phyloP scores from a whole-genome alignment of 2,113 vertebrate genomes.

The Bujurquina vittata region DNA sequence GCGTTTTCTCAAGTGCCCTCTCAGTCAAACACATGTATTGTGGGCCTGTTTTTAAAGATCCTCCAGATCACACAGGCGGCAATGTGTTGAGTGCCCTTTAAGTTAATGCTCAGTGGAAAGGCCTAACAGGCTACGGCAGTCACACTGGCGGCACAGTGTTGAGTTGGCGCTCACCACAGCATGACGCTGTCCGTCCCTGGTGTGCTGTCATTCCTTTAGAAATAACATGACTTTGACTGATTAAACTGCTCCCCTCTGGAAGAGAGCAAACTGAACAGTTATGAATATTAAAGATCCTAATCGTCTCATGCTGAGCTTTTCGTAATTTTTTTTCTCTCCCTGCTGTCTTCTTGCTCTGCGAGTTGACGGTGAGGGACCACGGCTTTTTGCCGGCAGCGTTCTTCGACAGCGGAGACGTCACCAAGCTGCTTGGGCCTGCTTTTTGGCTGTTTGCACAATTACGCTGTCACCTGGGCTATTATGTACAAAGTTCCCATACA shows the following conservation, averaged over 20 bases:
- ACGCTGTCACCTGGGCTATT: slow-evolving; percentile 13
- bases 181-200: slow-evolving; percentile 54
- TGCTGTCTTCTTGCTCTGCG: slow-evolving; percentile 27
- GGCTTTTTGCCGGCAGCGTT: neutral
- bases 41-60: slow-evolving; percentile 53
- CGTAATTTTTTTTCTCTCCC: neutral
- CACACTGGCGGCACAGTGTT: slow-evolving; percentile 42
- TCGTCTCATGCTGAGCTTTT: slow-evolving; percentile 56
- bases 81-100: slow-evolving; percentile 68
- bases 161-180: slow-evolving; percentile 55
- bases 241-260: slow-evolving; percentile 65
- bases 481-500: slow-evolving; percentile 21
- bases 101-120: slow-evolving; percentile 62
- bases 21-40: slow-evolving; percentile 49
- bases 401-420: slow-evolving; percentile 11
- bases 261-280: slow-evolving; percentile 57
- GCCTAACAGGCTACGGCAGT: slow-evolving; percentile 63
- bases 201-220: slow-evolving; percentile 66
- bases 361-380: slow-evolving; percentile 28
- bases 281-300: slow-evolving; percentile 75
- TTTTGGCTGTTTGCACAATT: slow-evolving; percentile 7
- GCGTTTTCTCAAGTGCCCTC: slow-evolving; percentile 63
- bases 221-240: slow-evolving; percentile 73
- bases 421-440: neutral
- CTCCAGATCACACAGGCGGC: slow-evolving; percentile 51